phyloP scores from a whole-genome alignment of 2,113 vertebrate species.

The Cynocephalus volans region DNA sequence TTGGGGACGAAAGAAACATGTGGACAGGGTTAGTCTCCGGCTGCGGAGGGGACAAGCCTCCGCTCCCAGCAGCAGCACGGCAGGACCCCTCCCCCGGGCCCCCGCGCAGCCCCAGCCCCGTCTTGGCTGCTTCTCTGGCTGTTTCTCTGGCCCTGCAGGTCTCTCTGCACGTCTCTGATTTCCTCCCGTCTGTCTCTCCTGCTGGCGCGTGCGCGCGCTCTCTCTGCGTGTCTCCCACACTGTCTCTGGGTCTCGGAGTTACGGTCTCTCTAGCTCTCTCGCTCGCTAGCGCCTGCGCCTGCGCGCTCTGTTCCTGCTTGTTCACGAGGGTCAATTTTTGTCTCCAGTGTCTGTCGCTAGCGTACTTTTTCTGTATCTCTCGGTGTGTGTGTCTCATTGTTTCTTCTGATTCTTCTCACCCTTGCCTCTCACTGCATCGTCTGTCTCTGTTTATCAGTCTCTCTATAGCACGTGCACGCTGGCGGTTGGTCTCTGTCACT shows the following conservation, averaged over 20 bases:
- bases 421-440: neutral
- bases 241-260: neutral
- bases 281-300: neutral
- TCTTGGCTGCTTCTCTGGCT: neutral
- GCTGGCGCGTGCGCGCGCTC: neutral
- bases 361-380: neutral
- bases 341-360: neutral
- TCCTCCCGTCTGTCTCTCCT: neutral
- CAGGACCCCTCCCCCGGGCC: neutral
- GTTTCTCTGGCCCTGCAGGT: neutral
- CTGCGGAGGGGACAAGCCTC: no score
- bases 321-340: neutral
- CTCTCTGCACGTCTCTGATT: neutral
- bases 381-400: neutral
- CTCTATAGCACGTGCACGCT: no score
- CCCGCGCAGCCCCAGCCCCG: no score
- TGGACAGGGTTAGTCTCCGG: conserved; percentile 15
- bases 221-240: neutral
- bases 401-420: neutral
- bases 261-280: neutral
- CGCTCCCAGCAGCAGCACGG: neutral
- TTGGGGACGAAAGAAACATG: conserved; percentile 47
- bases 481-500: neutral
- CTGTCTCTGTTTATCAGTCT: neutral
- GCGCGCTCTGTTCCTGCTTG: neutral